Conservation (phyloP, 2,797 vertebrate species). For the Setipinna tenuifilis region DNA sequence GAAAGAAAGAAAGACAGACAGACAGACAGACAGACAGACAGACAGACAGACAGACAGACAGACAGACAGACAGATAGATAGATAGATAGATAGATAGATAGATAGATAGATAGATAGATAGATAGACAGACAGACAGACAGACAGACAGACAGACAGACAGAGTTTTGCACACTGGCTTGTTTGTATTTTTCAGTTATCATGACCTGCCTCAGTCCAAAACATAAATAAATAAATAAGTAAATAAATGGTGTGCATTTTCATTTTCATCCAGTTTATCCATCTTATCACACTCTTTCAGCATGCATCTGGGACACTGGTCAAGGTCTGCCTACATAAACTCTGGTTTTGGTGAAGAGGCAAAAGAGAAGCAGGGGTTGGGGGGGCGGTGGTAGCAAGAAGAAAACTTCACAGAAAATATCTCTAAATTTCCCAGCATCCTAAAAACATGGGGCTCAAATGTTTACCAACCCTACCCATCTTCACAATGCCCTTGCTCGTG, state of each 20-base stretch:
- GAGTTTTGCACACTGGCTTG: neutral
- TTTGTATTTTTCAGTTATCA: too few relatives aligned
- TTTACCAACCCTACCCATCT: neutral
- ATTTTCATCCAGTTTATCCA: neutral
- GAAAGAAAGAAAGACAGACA: too few relatives aligned
- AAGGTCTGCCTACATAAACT: slow-evolving; percentile 10
- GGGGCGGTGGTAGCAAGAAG: neutral
- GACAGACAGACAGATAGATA: too few relatives aligned
- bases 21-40: neutral
- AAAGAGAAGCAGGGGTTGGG: neutral
- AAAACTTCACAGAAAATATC: neutral
- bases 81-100: too few relatives aligned
- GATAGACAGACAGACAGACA: neutral
- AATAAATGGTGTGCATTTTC: neutral
- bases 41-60: neutral
- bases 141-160: neutral
- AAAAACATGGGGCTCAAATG: neutral
- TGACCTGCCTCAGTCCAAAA: slow-evolving; percentile 29
- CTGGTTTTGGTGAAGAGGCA: neutral
- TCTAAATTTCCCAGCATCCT: neutral
- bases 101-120: too few relatives aligned
- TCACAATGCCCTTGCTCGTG: slow-evolving; percentile 42
- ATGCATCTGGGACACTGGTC: neutral
- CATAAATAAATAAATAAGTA: neutral
- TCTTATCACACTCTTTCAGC: neutral